Base-by-base conservation (phyloP, 2,113 vertebrate genomes). In the Chaetura pelagica region DNA sequence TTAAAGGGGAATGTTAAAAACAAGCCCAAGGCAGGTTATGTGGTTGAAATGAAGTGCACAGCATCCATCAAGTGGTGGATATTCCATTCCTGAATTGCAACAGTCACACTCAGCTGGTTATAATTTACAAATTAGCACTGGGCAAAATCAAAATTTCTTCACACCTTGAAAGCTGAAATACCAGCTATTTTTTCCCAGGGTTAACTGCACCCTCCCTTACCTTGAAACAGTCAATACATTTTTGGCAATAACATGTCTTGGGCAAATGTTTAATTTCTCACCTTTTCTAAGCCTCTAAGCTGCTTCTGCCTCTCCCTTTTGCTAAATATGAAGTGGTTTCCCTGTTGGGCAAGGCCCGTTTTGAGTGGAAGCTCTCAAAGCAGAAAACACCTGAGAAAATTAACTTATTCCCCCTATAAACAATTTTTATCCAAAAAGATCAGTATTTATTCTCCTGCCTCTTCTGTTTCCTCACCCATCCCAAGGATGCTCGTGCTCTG, bases 1-100 rank as follows among this genome's bases (percentile, higher is more conserved):
- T 77, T 84, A 34, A 89, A 91, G 29, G 52, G 32, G 12, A 83
- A 87, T 44, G 49, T 86, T 85, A 84, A 90, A 96, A 94, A 82
- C 51, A 68, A 95, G 85, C 73, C 94, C 76, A 61, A 72, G 93
- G 92, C 94, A 97, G 95, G 95, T 96, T 90, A 72, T 72, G 82
- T 63, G 91, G 95, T 73, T 92, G 84, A 89, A 94, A 84, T 32
- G 29, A 90, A 96, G 95, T 49, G 83, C 51, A 57, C 15, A 90
- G 80, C 77, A 84, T 71, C 80, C 76, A 93, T 85, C 52, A 48
- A 32, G 72, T 0, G 7, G n/a, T 92, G 71, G 55, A 79, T 40
- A 24, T 30, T 66, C 51, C 48, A 49, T 69, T 84, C 82, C 72
- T 82, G 78, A 83, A 85, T 3, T 58, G 79, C 59, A 92, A 81